Evolutionary conservation across 2,797 vertebrate species (phyloP).

Genomic region (Notoglanidium macrostoma): DNA sequence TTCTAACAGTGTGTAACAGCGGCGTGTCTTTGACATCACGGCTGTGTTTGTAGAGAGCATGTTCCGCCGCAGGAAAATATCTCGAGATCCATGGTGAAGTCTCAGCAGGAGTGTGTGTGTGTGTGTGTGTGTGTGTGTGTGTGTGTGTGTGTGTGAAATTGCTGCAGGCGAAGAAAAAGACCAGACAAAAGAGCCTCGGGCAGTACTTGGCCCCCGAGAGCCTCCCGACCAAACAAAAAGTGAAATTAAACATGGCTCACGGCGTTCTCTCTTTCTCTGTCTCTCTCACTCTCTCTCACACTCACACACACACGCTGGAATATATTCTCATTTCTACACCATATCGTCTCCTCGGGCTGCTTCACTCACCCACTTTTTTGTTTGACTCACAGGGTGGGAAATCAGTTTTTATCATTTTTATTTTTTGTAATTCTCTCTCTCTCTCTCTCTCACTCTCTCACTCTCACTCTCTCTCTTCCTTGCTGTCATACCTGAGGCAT

Average conservation of each 20-base stretch:
- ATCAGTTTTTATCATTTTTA: conserved; percentile 9
- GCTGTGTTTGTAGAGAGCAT: conserved; percentile 17
- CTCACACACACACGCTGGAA: conserved; percentile 50
- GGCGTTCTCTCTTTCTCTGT: conserved; percentile 68
- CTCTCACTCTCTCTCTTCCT: not conserved
- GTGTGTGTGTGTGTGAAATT: conserved; percentile 38
- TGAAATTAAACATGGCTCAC: conserved; percentile 77
- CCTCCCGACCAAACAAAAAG: conserved; percentile 76
- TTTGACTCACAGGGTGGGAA: conserved; percentile 12
- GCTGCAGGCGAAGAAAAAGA: conserved; percentile 69
- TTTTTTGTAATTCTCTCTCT: conserved; percentile 39
- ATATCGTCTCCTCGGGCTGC: conserved; percentile 30
- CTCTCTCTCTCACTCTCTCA: not conserved
- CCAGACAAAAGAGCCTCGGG: conserved; percentile 76
- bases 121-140: conserved; percentile 16
- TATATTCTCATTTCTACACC: conserved; percentile 43
- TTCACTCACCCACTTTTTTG: conserved; percentile 21
- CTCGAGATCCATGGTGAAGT: conserved; percentile 45
- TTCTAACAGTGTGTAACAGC: not conserved
- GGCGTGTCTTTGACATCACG: conserved; percentile 6
- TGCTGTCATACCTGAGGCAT: conserved; percentile 1
- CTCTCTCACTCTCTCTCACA: conserved; percentile 64
- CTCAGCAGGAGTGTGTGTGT: conserved; percentile 60
- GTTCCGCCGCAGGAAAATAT: conserved; percentile 19
- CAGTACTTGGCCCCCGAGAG: conserved; percentile 69